Evolutionary conservation across 2,113 vertebrate species (phyloP).

Genomic region (Oryzias curvinotus): DNA sequence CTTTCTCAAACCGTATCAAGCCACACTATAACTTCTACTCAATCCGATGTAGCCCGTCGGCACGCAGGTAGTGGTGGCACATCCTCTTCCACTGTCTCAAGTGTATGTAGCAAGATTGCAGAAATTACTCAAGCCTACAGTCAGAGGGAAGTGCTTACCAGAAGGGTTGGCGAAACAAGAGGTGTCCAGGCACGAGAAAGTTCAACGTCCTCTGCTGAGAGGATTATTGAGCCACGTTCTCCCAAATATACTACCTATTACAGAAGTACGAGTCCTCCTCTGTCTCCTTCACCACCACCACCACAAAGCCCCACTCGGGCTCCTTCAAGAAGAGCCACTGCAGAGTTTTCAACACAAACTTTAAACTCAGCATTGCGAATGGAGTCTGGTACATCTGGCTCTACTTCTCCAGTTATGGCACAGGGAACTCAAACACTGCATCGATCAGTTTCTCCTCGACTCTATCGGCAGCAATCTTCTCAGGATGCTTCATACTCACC

Average conservation of each 20-base stretch:
- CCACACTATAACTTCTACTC: conserved; percentile 71
- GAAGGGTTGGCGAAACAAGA: conserved; percentile 68
- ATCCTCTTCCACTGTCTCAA: conserved; percentile 72
- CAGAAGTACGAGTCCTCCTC: conserved; percentile 86
- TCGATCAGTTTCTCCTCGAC: conserved; percentile 75
- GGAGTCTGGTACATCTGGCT: conserved; percentile 57
- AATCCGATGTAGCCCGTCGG: conserved; percentile 63
- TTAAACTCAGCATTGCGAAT: conserved; percentile 75
- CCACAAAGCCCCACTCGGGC: conserved; percentile 84
- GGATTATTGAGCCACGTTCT: conserved; percentile 65
- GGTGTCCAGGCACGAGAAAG: conserved; percentile 74
- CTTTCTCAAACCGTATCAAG: conserved; percentile 76
- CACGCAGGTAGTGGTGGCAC: conserved; percentile 64
- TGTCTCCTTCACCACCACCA: conserved; percentile 88
- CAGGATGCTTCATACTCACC: conserved; percentile 85
- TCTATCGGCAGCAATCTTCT: conserved; percentile 87
- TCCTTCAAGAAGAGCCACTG: conserved; percentile 80
- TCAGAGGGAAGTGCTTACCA: conserved; percentile 76
- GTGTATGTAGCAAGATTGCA: conserved; percentile 79
- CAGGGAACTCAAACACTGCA: conserved; percentile 90
- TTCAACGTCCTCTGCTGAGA: conserved; percentile 68
- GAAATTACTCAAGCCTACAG: conserved; percentile 81
- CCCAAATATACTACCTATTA: conserved; percentile 85
- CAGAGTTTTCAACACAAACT: conserved; percentile 91
- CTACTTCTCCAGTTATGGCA: conserved; percentile 82